Percentiles rank a stretch among this genome's conserved stretches.
These are phyloP conservation scores for Lepidotrigona ventralis DNA, from an alignment of 1,140 invertebrate species.

Conservation along the genomic window DNA sequence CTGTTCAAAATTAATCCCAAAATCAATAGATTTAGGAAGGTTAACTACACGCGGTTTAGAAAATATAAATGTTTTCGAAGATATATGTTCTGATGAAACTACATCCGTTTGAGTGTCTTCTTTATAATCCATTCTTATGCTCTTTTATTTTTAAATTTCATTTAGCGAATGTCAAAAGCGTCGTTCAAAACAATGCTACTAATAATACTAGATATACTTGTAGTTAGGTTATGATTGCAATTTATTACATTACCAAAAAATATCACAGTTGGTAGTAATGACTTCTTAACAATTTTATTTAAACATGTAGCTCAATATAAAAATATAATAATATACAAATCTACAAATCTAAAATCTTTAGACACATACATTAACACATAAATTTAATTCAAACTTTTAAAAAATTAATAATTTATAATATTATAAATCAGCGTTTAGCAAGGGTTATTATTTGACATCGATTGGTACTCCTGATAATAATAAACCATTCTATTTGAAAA, in stretches of 20 bases:
- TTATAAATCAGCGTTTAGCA: neutral
- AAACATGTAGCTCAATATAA: no score
- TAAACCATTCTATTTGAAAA: no score
- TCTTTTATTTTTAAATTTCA: neutral
- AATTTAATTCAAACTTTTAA: neutral
- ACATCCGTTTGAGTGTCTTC: neutral
- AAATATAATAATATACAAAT: neutral
- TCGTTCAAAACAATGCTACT: neutral
- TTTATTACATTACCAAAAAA: neutral
- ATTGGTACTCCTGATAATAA: no score
- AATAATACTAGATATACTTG: no score
- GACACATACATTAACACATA: neutral
- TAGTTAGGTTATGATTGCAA: neutral
- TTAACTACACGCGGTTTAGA: constrained; percentile 64
- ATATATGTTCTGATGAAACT: neutral
- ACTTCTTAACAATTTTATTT: neutral
- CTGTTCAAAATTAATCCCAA: constrained; percentile 45
- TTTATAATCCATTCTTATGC: neutral
- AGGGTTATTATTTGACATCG: neutral
- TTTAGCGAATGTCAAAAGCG: neutral
- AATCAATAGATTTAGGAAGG: constrained; percentile 50
- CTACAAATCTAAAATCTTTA: neutral
- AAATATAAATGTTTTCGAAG: constrained; percentile 63
- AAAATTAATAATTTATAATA: neutral
- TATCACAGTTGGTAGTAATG: neutral